Percentiles rank a stretch among this genome's conserved stretches.
These are phyloP conservation scores for Crax fasciolata DNA, from an alignment of 2,797 vertebrate species.

Conservation along the genomic window DNA sequence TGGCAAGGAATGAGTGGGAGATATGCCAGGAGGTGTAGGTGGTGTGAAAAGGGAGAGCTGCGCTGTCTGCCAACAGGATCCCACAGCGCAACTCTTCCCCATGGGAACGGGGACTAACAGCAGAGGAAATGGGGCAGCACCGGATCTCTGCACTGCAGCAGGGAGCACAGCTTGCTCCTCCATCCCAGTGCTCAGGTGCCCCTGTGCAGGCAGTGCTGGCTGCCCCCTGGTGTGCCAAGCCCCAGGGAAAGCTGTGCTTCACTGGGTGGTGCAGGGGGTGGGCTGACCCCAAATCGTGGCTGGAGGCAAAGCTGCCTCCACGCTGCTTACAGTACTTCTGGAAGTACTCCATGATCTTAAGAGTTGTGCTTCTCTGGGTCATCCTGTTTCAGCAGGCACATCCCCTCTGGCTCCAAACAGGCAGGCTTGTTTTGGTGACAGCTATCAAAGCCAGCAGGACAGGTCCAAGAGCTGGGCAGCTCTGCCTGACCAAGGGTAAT, in stretches of 20 bases:
- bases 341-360: not conserved
- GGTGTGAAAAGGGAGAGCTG: not conserved
- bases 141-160: fast-evolving
- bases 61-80: not conserved
- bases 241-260: not conserved
- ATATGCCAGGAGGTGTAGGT: not conserved
- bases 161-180: not conserved
- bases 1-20: not conserved
- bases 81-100: not conserved
- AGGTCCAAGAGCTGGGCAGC: not conserved
- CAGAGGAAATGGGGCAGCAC: not conserved
- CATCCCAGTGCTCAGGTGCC: not conserved
- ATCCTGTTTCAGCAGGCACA: not conserved
- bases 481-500: not conserved
- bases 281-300: not conserved
- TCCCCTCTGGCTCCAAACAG: not conserved
- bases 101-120: fast-evolving
- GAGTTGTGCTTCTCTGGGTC: not conserved
- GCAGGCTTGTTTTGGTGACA: not conserved
- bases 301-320: not conserved
- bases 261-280: not conserved
- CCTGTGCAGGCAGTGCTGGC: not conserved
- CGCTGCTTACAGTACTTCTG: not conserved
- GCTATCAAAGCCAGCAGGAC: not conserved
- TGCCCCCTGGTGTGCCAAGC: not conserved